Evolutionary conservation across 2,797 vertebrate species (phyloP), one percentile per base, ranked within the genome.

Genomic region (Chelon auratus): DNA sequence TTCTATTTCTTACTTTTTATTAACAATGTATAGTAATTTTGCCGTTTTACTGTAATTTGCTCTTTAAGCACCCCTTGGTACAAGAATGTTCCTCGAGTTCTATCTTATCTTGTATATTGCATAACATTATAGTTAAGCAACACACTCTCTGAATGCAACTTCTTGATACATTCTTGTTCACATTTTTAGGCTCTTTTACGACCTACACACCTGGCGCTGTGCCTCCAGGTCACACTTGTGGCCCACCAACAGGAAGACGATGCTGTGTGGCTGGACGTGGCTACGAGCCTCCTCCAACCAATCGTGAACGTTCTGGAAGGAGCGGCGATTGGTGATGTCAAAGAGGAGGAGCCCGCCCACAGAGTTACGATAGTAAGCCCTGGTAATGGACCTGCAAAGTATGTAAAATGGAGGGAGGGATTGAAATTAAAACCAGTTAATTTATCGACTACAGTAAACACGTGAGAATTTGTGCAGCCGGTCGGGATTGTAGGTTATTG

Each of bases 281-380:
- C 96, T 98, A 78, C 96, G 97, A 15, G 97, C 98, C 91, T 99
- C 98, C 88, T 98, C 97, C 65, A 99, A 93, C 97, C 98, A 99
- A 79, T 99, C 97, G 7, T 98, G 97, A 69, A 99, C 97, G 15
- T 99, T 99, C 94, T 99, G 97, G 94, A 99, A 99, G 65, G 97
- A 99, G 86, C 97, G 95, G 54, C 97, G 97, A 92, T 99, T 99
- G 84, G 97, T 98, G 92, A 99, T 99, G 93, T 99, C 98, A 77
- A 99, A 99, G 50, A 99, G 95, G 60, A 99, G 96, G 64, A 99
- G 95, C 40, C 98, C 98, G n/a, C 98, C 98, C 42, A 99, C 98
- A 0, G 98, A 99, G 94, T 99, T 99, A 81, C 97, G 96, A 94
- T 99, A 99, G 93, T 99, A 99, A 37, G 98, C 97, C 75, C 96